These are phyloP conservation scores for Agrochola macilenta DNA, from an alignment of 2,888 invertebrate genomes.

Conservation along the genomic window DNA sequence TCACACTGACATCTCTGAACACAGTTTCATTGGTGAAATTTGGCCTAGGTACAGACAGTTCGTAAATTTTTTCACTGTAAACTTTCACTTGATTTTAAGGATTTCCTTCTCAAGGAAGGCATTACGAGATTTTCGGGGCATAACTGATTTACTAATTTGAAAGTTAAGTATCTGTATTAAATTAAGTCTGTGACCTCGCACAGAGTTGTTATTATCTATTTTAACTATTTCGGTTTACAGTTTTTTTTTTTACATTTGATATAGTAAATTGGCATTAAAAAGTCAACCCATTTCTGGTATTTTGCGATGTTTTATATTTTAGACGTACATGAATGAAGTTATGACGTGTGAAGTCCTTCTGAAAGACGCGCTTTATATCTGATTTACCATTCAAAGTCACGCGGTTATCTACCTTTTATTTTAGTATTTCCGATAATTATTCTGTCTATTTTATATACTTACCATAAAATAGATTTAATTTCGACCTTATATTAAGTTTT, in stretches of 20 bases:
- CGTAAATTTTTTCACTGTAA: not conserved
- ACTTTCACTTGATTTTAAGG: not conserved
- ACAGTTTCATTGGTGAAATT: not conserved
- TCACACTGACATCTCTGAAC: not conserved
- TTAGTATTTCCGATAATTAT: conserved; percentile 15
- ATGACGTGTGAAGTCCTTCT: conserved; percentile 18
- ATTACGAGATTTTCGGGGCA: not conserved
- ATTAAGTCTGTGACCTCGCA: not conserved
- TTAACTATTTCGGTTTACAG: not conserved
- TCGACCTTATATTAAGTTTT: not conserved
- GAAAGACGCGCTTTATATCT: not conserved
- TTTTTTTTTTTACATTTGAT: not conserved
- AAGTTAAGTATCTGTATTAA: not conserved
- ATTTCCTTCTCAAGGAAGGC: not conserved
- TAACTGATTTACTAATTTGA: not conserved
- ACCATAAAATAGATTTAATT: not conserved
- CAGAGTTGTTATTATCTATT: conserved; percentile 21
- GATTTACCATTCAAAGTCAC: conserved; percentile 7
- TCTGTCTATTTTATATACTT: not conserved
- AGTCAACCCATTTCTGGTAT: not conserved
- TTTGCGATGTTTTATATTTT: not conserved
- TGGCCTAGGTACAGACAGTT: not conserved
- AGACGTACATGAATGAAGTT: not conserved
- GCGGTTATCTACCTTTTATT: not conserved
- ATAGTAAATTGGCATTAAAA: not conserved